These are phyloP conservation scores for Carabus problematicus DNA, from an alignment of 2,888 invertebrate species.

Conservation along the genomic window DNA sequence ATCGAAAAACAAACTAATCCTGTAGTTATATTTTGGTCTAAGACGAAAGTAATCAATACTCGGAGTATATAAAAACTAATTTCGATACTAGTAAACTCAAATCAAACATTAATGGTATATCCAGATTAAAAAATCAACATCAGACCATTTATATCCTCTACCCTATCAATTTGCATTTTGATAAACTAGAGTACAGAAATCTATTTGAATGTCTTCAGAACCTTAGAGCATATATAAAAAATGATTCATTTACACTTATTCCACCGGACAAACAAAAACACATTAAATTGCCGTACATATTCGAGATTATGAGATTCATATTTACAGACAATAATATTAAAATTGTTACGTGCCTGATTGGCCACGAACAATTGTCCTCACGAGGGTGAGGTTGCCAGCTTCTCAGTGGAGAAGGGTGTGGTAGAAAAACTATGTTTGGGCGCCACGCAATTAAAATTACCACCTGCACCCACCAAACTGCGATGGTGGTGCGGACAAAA, in stretches of 20 bases:
- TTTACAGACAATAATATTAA: not conserved
- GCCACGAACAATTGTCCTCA: too few species aligned
- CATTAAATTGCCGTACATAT: not conserved
- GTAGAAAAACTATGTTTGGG: too few species aligned
- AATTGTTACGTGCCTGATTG: too few species aligned
- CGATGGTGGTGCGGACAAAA: too few species aligned
- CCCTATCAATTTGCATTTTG: not conserved
- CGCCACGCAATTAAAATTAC: too few species aligned
- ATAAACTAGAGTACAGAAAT: constrained; percentile 9
- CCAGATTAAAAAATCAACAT: constrained; percentile 1
- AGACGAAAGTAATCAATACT: constrained; percentile 1
- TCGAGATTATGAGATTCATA: not conserved
- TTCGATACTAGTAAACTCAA: constrained; percentile 2
- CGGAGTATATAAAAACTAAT: not conserved
- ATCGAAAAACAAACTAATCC: not conserved
- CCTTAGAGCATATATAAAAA: not conserved
- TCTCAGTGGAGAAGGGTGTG: too few species aligned
- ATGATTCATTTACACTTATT: constrained; percentile 2
- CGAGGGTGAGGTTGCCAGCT: too few species aligned
- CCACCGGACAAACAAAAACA: constrained; percentile 3
- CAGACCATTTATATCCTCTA: not conserved
- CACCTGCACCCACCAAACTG: too few species aligned
- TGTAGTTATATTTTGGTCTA: not conserved
- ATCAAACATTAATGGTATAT: not conserved
- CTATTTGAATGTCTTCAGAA: constrained; percentile 6